phyloP scores from a whole-genome alignment of 2,888 invertebrate genomes.

The Eretmocerus hayati region DNA sequence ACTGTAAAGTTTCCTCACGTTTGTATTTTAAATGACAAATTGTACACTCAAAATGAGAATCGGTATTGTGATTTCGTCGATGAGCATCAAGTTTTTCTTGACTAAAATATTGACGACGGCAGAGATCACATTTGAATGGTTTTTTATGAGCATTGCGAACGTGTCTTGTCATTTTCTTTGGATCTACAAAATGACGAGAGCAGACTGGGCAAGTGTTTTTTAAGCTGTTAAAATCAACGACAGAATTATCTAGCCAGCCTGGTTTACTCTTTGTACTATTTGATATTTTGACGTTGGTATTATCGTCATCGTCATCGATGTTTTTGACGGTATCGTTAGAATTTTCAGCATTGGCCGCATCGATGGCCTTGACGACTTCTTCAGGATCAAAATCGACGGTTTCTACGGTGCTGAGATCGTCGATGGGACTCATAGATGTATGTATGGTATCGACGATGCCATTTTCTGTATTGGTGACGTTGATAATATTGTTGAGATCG shows the following conservation, averaged over 20 bases:
- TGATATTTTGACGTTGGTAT: too few relatives aligned
- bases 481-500: too few relatives aligned
- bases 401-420: too few relatives aligned
- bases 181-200: conserved; percentile 25
- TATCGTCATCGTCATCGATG: too few relatives aligned
- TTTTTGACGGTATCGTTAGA: too few relatives aligned
- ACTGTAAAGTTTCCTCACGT: conserved; percentile 20
- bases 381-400: too few relatives aligned
- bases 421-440: too few relatives aligned
- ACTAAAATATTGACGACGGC: conserved; percentile 26
- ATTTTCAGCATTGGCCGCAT: too few relatives aligned
- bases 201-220: conserved; percentile 29
- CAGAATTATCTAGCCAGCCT: conserved; percentile 13
- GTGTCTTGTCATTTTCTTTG: conserved; percentile 24
- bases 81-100: conserved; percentile 26
- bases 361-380: too few relatives aligned
- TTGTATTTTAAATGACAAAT: conserved; percentile 38
- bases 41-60: conserved; percentile 31
- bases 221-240: conserved; percentile 18
- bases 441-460: too few relatives aligned
- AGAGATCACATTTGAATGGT: conserved; percentile 27
- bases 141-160: conserved; percentile 25
- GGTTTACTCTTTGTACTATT: too few relatives aligned
- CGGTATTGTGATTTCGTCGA: conserved; percentile 29
- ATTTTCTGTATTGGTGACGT: too few relatives aligned